Base-by-base conservation (phyloP, 2,888 invertebrate species). In the Melieria picta region DNA sequence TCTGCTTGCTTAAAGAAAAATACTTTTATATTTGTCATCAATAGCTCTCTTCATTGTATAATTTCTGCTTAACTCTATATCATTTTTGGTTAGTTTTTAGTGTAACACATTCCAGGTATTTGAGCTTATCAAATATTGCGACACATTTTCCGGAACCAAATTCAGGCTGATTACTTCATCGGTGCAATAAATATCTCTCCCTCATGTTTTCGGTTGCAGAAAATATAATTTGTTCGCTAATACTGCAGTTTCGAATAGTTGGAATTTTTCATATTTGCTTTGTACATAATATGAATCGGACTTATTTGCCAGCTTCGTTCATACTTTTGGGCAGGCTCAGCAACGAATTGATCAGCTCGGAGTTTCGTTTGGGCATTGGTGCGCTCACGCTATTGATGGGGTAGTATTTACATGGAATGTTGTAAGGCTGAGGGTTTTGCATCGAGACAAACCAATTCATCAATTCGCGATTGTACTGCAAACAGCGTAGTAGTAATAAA, bases 321-420 rank as follows among this genome's bases (percentile, higher is more conserved):
- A 93, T 90, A 74, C 90, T 91, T 80, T 92, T 92, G 7, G 94
- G 94, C 64, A 94, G 84, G n/a, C 91, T 91, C 55, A 94, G 86
- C n/a, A 94, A 88, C 0, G 93, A 91, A 82, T 92, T 93, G 78
- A 92, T 93, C 7, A 92, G 86, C 80, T 93, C 93, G 0, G 92
- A 92, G 80, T 93, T 93, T 5, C 93, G 88, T 80, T 93, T 93
- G 75, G 89, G 88, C 79, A 85, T 77, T 42, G 80, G 79, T 45
- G 76, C 76, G 6, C 72, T 66, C 11, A 83, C 62, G 7, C 79
- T 75, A 72, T 83, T 85, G 16, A 72, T 77, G 65, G 75, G 50
- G 63, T 80, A 82, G 80, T 81, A 81, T 68, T 81, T 81, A 71
- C 82, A 84, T 5, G 79, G 77, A 55, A 77, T 79, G 65, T 77